Conservation (phyloP, 2,888 invertebrate genomes). For the Graphium colonna region DNA sequence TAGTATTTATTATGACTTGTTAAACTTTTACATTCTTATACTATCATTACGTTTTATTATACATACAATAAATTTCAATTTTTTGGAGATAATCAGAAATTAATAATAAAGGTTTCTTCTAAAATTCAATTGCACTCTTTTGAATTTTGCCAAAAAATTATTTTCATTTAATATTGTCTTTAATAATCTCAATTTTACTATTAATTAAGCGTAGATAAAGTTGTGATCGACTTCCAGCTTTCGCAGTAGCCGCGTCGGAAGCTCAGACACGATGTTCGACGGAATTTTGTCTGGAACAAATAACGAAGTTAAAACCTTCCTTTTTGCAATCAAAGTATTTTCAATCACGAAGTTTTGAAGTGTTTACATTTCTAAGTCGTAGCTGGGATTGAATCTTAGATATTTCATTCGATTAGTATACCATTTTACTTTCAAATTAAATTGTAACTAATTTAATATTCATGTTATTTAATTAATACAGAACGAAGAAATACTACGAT, state of each 20-base stretch:
- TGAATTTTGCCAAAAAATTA: neutral
- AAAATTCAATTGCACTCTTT: neutral
- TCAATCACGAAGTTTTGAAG: neutral
- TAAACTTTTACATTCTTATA: neutral
- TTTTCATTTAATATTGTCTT: neutral
- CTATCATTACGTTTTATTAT: neutral
- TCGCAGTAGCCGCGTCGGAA: conserved; percentile 83
- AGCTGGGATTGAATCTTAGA: neutral
- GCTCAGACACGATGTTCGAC: conserved; percentile 87
- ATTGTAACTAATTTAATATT: too few relatives aligned
- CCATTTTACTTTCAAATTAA: too few relatives aligned
- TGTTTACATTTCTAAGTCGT: neutral
- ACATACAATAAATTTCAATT: neutral
- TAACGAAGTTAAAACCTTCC: neutral
- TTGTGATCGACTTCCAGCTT: conserved; percentile 59
- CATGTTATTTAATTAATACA: too few relatives aligned
- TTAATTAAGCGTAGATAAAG: conserved; percentile 53
- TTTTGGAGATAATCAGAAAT: neutral
- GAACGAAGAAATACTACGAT: too few relatives aligned
- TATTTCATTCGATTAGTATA: neutral
- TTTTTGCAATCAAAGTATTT: neutral
- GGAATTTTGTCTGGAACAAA: conserved; percentile 87
- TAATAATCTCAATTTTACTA: neutral
- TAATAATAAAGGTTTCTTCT: neutral
- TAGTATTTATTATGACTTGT: neutral